Evolutionary conservation across 2,113 vertebrate genomes (phyloP).

Genomic region (Panthera tigris): DNA sequence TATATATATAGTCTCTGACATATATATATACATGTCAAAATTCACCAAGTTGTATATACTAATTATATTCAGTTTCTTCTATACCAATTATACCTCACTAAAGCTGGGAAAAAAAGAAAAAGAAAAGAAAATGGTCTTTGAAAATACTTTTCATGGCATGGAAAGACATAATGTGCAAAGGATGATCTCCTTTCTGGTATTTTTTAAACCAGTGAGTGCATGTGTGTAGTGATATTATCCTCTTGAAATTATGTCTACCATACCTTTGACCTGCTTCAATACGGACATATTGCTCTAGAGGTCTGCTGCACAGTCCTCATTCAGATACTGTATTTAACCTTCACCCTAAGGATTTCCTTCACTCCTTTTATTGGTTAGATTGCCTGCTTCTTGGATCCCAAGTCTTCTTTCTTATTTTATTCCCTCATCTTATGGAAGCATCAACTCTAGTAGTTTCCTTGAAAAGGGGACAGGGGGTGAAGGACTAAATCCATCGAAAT

Average conservation of each 20-base stretch:
- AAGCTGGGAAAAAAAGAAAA: background rate
- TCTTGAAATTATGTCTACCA: background rate
- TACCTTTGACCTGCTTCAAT: background rate
- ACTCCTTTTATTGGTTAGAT: background rate
- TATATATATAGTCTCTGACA: background rate
- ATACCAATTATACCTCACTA: background rate
- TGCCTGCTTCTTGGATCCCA: background rate
- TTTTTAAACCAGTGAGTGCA: background rate
- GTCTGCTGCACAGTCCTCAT: background rate
- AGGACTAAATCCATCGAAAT: background rate
- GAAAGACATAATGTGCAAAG: background rate
- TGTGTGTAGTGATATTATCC: background rate
- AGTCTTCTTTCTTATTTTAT: background rate
- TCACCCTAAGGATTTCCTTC: background rate
- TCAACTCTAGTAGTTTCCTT: background rate
- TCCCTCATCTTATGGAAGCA: background rate
- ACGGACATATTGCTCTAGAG: background rate
- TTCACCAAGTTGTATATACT: background rate
- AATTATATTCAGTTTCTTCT: background rate
- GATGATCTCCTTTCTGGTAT: background rate
- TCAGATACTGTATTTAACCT: background rate
- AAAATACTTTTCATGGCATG: background rate
- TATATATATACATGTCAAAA: background rate
- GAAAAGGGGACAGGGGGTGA: background rate
- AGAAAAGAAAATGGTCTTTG: background rate